Base-by-base conservation (phyloP, 2,113 vertebrate species). In the Serilophus lunatus region DNA sequence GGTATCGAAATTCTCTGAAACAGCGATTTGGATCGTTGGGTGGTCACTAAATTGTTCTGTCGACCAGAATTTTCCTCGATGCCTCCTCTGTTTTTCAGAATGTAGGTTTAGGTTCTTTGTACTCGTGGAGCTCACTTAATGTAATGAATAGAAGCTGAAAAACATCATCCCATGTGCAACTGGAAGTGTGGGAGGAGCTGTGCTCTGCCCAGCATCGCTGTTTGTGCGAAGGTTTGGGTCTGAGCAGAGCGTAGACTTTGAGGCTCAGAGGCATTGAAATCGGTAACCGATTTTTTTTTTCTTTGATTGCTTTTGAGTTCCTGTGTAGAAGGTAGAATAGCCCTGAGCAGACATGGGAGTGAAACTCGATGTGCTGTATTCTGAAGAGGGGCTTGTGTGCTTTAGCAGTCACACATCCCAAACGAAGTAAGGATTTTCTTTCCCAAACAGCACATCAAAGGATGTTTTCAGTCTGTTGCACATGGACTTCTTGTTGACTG, bases 381-480 rank as follows among this genome's bases (percentile, higher is more conserved):
- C 5, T 2, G 22, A n/a, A 72, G 36, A 77, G 6, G 4, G 4
- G 11, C 13, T 40, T 8, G 1, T 0, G 0, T 35, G 9, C 74
- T 93, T 53, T 53, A 36, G 13, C 25, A 86, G 16, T 65, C 65
- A 29, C 11, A 15, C 6, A n/a, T 78, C 33, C 2, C 12, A 8
- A 25, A 78, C 84, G 13, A 23, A 65, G 5, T 35, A 68, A 60
- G 42, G 22, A 23, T n/a, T 74, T 93, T 82, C 1, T 5, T 54
- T 9, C 7, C 24, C 28, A 18, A 76, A 24, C 8, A 77, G 16
- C 20, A 50, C 50, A 18, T 63, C 8, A 10, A 4, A 13, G 47
- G 26, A 13, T 60, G 7, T 56, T 60, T 91, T 76, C 33, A 64
- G 12, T 8, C 12, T 87, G 19, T 57, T 49, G 22, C 4, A 15